These are phyloP conservation scores for Epicauta chinensis DNA, from an alignment of 1,140 invertebrate genomes.

Conservation along the genomic window DNA sequence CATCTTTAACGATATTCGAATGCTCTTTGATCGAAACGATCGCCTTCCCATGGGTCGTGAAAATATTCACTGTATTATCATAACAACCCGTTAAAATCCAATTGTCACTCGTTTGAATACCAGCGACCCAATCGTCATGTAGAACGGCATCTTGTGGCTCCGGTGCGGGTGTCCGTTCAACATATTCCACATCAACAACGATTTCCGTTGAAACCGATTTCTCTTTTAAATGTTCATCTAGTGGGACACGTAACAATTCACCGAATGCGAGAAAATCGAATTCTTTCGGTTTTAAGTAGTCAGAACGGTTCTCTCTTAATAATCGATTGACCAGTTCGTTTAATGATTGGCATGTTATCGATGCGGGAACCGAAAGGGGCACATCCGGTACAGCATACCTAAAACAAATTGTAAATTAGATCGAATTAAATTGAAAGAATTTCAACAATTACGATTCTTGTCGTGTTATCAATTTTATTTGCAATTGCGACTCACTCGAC, in stretches of 20 bases:
- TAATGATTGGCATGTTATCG: slow-evolving; percentile 60
- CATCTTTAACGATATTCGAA: slow-evolving; percentile 65
- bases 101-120: slow-evolving; percentile 65
- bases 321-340: slow-evolving; percentile 78
- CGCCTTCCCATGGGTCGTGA: slow-evolving; percentile 79
- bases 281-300: slow-evolving; percentile 52
- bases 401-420: too few species aligned
- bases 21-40: slow-evolving; percentile 81
- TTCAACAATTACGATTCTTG: slow-evolving; percentile 73
- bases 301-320: slow-evolving; percentile 55
- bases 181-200: slow-evolving; percentile 82
- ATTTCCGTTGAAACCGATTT: slow-evolving; percentile 65
- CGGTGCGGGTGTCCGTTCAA: slow-evolving; percentile 81
- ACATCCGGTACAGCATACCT: slow-evolving; percentile 84
- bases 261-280: slow-evolving; percentile 86
- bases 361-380: slow-evolving; percentile 71
- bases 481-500: slow-evolving; percentile 50
- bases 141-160: slow-evolving; percentile 83
- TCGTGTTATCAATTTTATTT: slow-evolving; percentile 73
- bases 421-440: too few species aligned
- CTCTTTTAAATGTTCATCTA: slow-evolving; percentile 65
- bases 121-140: slow-evolving; percentile 94
- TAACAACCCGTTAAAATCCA: slow-evolving; percentile 94
- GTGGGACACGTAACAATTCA: slow-evolving; percentile 65
- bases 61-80: slow-evolving; percentile 87